Base-by-base conservation (phyloP, 2,888 invertebrate species). In the Cistogaster globosa region DNA sequence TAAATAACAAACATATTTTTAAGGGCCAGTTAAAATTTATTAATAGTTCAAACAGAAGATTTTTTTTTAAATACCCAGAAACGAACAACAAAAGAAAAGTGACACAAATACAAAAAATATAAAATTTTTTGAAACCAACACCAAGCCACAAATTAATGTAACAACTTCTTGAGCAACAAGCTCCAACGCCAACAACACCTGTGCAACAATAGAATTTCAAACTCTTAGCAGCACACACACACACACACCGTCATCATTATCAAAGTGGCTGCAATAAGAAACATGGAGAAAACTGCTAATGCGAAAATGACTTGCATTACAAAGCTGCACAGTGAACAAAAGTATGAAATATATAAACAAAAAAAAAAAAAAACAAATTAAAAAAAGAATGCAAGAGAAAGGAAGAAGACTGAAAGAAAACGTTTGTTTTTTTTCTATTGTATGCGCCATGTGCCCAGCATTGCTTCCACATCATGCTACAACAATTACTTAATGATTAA, bases 291-390 rank as follows among this genome's bases (percentile, higher is more conserved):
- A 72, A 58, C 65, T 85, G 86, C 84, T 87, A 88, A 88, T 88
- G 87, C 82, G 84, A 86, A 86, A 87, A 87, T 87, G 87, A 86
- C 87, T 87, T 86, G 85, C 87, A 86, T 84, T 79, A 83, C 76
- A 83, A 80, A 76, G 77, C 48, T 71, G 71, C 48, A 68, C n/a
- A 58, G 38, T 48, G 57, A 42, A 36, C 0, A 55, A 26, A n/a
- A 68, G 7, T 48, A 65, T 2, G 42, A 2, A 42, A 12, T 42
- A 42, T 42, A 42, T 12, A 42, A 2, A 20, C 22, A 67, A 55
- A 22, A 14, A 16, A 18, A 5, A 20, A 36, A 36, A 9, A 11
- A 12, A n/a, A n/a, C n/a, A n/a, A n/a, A n/a, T n/a, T n/a, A n/a
- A n/a, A 48, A 18, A 20, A 14, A 20, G 32, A 8, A 48, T 78